These are phyloP conservation scores for Sciurus carolinensis DNA, from an alignment of 2,797 vertebrate species.

Conservation along the genomic window DNA sequence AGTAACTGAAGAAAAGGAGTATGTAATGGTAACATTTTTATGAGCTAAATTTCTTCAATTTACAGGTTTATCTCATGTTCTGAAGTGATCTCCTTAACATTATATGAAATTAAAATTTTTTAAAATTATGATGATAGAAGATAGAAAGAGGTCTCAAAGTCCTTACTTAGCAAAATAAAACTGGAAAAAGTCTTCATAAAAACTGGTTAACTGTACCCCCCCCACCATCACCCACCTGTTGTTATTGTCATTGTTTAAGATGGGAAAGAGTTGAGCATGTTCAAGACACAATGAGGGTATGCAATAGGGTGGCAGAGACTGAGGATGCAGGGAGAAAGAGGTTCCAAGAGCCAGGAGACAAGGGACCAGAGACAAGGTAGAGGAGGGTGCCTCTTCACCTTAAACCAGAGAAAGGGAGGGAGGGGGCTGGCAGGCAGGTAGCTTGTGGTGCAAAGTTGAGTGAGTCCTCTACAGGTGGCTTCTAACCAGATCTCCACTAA, in stretches of 20 bases:
- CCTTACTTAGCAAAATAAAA: conserved; percentile 21
- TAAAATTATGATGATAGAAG: background rate
- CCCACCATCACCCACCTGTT: background rate
- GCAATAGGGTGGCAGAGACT: background rate
- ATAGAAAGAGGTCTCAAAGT: conserved; percentile 29
- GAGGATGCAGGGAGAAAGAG: background rate
- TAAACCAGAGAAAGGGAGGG: background rate
- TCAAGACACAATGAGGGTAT: background rate
- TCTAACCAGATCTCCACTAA: background rate
- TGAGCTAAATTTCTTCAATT: background rate
- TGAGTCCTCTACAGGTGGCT: background rate
- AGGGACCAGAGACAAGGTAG: background rate
- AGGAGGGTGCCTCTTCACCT: background rate
- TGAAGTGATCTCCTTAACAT: conserved; percentile 48
- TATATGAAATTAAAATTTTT: conserved; percentile 48
- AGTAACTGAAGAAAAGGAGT: conserved; percentile 36
- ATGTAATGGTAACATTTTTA: background rate
- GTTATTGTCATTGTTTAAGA: background rate
- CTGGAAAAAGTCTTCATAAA: background rate
- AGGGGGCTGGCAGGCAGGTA: background rate
- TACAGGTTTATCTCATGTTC: conserved; percentile 22
- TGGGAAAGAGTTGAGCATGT: background rate
- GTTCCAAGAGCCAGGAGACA: background rate
- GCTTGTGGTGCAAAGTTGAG: background rate
- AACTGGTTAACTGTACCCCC: background rate